Evolutionary conservation across 2,888 invertebrate genomes (phyloP), one percentile per base, ranked within the genome.

Genomic region (Sesia apiformis): DNA sequence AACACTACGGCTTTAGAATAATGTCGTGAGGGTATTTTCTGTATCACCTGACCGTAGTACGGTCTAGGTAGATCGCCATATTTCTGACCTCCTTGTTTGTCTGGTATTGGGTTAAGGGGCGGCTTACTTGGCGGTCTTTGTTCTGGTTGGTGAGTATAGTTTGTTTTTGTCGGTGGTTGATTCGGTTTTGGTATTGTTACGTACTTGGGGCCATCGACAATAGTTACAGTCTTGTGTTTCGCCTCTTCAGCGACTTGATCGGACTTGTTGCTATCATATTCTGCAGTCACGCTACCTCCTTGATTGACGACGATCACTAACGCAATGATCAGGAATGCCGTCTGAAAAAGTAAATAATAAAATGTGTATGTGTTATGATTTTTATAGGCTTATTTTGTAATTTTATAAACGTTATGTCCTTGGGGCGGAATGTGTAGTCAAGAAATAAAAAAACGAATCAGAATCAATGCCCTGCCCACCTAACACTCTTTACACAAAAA

Each of bases 291-390:
- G 67, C 76, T 82, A 70, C 76, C 79, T 74, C 76, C 63, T 62
- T 77, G 72, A 72, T 74, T 77, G 78, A 86, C 78, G 81, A 77
- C 79, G 79, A 87, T 81, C 81, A 79, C 82, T 80, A 87, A 77
- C 74, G 79, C 77, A 71, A 79, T 72, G 79, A 88, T 81, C 83
- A 88, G 80, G 78, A 86, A 81, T 83, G 83, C 74, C 80, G 84
- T 81, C 89, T 88, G 85, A 51, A 79, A 77, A 62, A 39, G 39
- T 4, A 51, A 39, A 52, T 39, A 8, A 42, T 42, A 23, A 23
- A 23, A 23, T 23, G 23, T 23, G 23, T 23, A 23, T 23, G 23
- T 23, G 23, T 2, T 23, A 23, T 23, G 23, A 23, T 23, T 23
- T 23, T 23, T 23, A 23, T 23, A 23, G 2, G 23, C 23, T 23